Evolutionary conservation across 2,888 invertebrate genomes (phyloP).

Genomic region (Phyto melanocephala): DNA sequence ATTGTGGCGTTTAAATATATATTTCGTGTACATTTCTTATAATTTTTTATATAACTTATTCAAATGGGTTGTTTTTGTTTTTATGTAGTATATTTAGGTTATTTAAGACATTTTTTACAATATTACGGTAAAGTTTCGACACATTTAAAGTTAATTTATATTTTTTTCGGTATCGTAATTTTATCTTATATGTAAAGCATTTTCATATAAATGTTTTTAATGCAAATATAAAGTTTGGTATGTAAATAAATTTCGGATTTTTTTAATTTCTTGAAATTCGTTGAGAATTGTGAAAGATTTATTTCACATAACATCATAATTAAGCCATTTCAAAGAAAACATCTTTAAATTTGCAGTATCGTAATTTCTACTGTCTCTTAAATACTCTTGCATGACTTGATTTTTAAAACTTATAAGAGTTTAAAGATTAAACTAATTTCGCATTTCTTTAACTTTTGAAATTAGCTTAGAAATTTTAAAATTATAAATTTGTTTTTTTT

Average conservation of each 20-base stretch:
- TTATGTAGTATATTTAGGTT: neutral
- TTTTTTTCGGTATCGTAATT: neutral
- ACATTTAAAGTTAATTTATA: neutral
- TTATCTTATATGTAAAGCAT: neutral
- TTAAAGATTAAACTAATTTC: neutral
- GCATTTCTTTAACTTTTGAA: neutral
- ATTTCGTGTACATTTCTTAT: neutral
- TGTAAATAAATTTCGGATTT: too few relatives aligned
- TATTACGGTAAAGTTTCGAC: neutral
- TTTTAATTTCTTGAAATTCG: too few relatives aligned
- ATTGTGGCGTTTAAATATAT: slow-evolving; percentile 36
- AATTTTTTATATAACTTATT: neutral
- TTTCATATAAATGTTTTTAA: neutral
- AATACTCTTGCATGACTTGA: too few relatives aligned
- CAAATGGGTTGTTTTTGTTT: neutral
- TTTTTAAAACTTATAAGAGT: neutral
- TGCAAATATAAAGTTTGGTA: too few relatives aligned
- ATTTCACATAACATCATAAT: too few relatives aligned
- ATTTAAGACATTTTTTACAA: neutral
- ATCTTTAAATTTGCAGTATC: too few relatives aligned
- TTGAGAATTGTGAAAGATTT: too few relatives aligned
- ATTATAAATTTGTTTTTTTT: too few relatives aligned
- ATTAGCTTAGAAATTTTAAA: too few relatives aligned
- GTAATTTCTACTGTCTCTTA: too few relatives aligned
- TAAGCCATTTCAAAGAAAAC: too few relatives aligned